phyloP scores from a whole-genome alignment of 1,140 invertebrate species.

The Meloidogyne exigua region DNA sequence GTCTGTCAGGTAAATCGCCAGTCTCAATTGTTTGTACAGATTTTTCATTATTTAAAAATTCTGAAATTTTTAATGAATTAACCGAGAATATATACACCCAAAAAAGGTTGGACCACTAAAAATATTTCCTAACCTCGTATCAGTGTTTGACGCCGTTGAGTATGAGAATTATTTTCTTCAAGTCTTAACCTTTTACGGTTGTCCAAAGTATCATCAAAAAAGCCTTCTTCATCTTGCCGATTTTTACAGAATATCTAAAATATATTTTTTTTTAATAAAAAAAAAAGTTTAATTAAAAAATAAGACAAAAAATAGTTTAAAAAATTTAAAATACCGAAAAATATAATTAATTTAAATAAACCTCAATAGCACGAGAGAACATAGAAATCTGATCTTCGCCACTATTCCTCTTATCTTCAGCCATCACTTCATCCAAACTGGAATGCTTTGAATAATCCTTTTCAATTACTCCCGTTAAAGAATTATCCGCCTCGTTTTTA shows the following conservation, averaged over 20 bases:
- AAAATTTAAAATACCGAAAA: too few species aligned
- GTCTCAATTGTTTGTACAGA: constrained; percentile 28
- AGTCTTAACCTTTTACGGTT: constrained; percentile 69
- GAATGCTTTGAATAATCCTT: constrained; percentile 41
- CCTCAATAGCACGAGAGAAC: constrained; percentile 75
- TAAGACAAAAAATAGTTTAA: too few species aligned
- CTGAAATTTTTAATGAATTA: not conserved
- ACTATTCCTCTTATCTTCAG: constrained; percentile 80
- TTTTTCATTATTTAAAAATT: constrained; percentile 7
- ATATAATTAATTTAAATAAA: constrained; percentile 50
- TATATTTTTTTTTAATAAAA: too few species aligned
- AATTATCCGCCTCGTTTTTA: constrained; percentile 11
- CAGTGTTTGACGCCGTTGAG: constrained; percentile 69
- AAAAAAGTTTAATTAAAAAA: not conserved
- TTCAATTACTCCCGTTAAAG: constrained; percentile 35
- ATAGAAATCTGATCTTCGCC: constrained; percentile 78
- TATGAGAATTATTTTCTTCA: constrained; percentile 68
- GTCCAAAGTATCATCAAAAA: constrained; percentile 75
- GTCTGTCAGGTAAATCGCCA: constrained; percentile 1
- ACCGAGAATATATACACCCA: too few species aligned
- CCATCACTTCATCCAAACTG: constrained; percentile 67
- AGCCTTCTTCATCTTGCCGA: constrained; percentile 70
- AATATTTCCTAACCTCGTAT: constrained; percentile 70
- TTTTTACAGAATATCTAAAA: constrained; percentile 33
- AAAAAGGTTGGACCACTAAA: too few species aligned